These are phyloP conservation scores for Nycticorax nycticorax DNA, from an alignment of 2,113 vertebrate species.

Conservation along the genomic window DNA sequence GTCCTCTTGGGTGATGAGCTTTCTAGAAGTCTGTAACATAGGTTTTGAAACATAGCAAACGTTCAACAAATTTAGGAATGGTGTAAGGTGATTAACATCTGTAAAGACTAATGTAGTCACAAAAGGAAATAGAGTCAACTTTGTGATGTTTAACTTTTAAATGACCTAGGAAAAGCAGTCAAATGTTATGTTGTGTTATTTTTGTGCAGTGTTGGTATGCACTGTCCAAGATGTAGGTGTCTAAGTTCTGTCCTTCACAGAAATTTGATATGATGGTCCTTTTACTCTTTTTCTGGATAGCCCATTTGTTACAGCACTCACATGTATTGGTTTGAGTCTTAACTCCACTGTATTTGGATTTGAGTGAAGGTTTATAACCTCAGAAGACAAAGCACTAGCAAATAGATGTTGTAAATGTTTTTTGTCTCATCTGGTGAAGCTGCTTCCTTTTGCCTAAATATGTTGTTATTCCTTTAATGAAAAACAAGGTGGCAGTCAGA, in stretches of 20 bases:
- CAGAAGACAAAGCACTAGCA: neutral
- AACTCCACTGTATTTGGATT: neutral
- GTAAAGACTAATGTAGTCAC: neutral
- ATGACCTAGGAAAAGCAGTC: neutral
- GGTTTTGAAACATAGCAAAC: neutral
- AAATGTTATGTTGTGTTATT: neutral
- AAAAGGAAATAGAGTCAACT: neutral
- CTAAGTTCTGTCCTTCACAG: neutral
- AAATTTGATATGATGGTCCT: neutral
- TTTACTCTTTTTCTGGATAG: neutral
- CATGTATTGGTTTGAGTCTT: neutral
- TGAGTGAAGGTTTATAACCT: neutral
- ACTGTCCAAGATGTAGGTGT: neutral
- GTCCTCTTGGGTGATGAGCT: neutral
- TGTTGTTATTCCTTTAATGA: neutral
- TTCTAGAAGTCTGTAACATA: neutral
- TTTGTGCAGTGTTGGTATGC: neutral
- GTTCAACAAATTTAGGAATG: neutral
- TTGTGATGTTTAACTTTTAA: neutral
- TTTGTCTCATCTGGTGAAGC: neutral
- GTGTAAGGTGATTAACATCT: neutral
- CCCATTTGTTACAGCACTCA: neutral
- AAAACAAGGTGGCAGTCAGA: neutral
- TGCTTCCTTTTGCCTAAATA: neutral
- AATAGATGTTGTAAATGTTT: neutral